Conservation (phyloP, 2,888 invertebrate species). For the Aphrophora alni region DNA sequence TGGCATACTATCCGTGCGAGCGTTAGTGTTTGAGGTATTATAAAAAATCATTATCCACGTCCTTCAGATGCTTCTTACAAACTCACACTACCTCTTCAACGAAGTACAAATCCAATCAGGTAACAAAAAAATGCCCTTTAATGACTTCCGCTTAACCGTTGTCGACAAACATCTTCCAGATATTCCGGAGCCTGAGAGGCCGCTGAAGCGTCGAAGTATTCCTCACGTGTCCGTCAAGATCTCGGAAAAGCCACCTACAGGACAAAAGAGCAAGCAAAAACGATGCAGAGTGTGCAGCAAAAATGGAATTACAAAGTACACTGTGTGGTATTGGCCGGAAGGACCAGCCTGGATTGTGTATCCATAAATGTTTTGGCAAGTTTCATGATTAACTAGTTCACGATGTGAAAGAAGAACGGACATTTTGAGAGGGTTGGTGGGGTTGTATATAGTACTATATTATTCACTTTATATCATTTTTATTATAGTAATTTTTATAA, state of each 20-base stretch:
- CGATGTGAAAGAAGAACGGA: no score
- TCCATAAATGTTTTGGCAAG: background rate
- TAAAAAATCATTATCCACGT: no score
- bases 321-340: background rate
- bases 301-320: background rate
- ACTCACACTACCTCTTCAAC: no score
- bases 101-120: no score
- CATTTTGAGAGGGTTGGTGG: no score
- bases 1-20: background rate
- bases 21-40: background rate
- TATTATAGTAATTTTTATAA: no score
- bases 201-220: slow-evolving; percentile 1
- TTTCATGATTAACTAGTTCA: background rate
- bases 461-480: no score
- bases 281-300: slow-evolving; percentile 11
- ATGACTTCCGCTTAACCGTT: slow-evolving; percentile 5
- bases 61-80: background rate
- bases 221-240: background rate
- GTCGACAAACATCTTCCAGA: background rate
- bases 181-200: slow-evolving; percentile 12
- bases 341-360: background rate
- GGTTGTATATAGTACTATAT: no score
- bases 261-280: slow-evolving; percentile 14
- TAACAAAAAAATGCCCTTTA: no score
- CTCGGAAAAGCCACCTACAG: background rate